Base-by-base conservation (phyloP, 1,140 invertebrate genomes). In the Macrostomum lignano region DNA sequence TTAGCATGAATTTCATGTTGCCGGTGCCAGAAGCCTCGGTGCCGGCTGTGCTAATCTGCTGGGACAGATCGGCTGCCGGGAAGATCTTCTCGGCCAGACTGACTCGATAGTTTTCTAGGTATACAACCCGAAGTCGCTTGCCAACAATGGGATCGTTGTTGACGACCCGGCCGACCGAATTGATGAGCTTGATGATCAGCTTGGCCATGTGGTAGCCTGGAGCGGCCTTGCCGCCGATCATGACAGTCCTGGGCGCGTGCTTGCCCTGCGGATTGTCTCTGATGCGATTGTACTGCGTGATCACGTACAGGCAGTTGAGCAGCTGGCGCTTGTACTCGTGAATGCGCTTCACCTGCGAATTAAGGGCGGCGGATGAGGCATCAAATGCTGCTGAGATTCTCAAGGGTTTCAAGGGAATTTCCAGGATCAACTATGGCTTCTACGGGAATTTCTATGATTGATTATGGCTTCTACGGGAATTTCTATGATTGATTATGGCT, bases 251-350 rank as follows among this genome's bases (percentile, higher is more conserved):
- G 1, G 86, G 77, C 0, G 77, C 74, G 49, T 86, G 67, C 20
- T 21, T 17, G 4, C 24, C 4, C 5, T 32, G 10, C n/a, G 31
- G 31, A 26, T 46, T 49, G 3, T 65, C 64, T 62, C 93, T 96
- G 46, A 98, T 86, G 42, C 82, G 66, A 55, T 98, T 96, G 65
- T 96, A 98, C 41, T 94, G 43, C 1, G 78, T 84, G 36, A 96
- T 91, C 21, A 96, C 75, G 52, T 96, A 82, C 32, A 98, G 54
- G 43, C 73, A 74, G 57, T 96, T 98, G 35, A 98, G 59, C 29
- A 98, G 61, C 58, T 98, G 91, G 7, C 91, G 66, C 60, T 96
- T 96, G 62, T 96, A 96, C 54, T 98, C 88, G 51, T 98, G 91
- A 46, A 98, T 94, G 46, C 91, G 69, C 60, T 98, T 96, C 5